Percentiles rank a stretch among this genome's conserved stretches.
Conservation (phyloP, 64 coral and sea anemone species). For the Stichodactyla helianthus region DNA sequence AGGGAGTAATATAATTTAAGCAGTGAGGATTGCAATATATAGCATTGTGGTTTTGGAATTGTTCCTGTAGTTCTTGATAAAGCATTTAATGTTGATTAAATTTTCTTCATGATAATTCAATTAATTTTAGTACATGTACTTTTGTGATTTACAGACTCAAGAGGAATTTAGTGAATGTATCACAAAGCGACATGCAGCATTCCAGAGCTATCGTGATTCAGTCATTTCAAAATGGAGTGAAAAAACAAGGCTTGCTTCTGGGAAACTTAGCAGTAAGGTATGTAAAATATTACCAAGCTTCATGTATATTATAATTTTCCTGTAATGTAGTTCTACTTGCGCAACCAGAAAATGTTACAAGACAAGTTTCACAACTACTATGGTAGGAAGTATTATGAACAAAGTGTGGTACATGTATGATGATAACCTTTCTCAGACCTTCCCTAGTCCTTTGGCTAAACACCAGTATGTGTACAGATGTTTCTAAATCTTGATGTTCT, state of each 20-base stretch:
- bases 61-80: no score
- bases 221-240: conserved; percentile 96
- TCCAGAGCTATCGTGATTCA: conserved; percentile 67
- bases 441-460: no score
- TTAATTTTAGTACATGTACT: background rate
- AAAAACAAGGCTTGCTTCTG: conserved; percentile 90
- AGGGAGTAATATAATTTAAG: no score
- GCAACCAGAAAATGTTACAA: no score
- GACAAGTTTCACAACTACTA: no score
- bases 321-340: background rate
- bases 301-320: background rate
- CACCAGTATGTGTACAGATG: no score
- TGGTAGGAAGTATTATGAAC: no score
- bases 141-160: conserved; percentile 27
- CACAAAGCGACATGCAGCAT: conserved; percentile 76
- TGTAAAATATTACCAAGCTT: background rate
- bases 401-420: no score
- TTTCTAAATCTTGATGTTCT: background rate
- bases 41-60: no score
- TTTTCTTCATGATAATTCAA: background rate
- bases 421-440: no score
- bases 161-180: conserved; percentile 74
- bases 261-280: conserved; percentile 92
- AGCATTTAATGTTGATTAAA: background rate
- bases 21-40: no score